Percentiles rank a stretch among this genome's conserved stretches.
phyloP scores from a whole-genome alignment of 2,888 invertebrate genomes.

The Caenorhabditis sp. region DNA sequence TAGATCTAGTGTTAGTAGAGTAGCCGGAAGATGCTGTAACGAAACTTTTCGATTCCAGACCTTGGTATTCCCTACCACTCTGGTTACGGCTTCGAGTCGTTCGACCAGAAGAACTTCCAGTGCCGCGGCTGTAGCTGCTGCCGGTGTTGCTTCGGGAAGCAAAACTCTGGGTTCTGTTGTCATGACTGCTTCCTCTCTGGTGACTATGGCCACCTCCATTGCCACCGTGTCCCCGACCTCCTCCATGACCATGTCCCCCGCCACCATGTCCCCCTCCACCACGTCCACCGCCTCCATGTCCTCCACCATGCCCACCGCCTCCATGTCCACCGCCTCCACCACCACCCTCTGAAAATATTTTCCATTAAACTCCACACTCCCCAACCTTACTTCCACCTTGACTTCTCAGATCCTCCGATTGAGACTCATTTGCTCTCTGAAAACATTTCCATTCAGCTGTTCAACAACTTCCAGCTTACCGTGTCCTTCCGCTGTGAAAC shows the following conservation, averaged over 20 bases:
- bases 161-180: too few species aligned
- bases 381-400: constrained; percentile 38
- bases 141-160: too few species aligned
- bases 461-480: neutral
- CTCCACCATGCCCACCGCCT: constrained; percentile 24
- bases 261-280: neutral
- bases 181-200: neutral
- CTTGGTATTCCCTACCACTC: too few species aligned
- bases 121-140: too few species aligned
- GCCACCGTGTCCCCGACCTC: neutral
- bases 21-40: too few species aligned
- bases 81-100: too few species aligned
- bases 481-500: constrained; percentile 16
- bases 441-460: neutral
- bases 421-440: neutral
- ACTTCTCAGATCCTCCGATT: constrained; percentile 21
- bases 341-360: constrained; percentile 37
- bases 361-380: neutral
- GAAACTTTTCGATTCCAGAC: too few species aligned
- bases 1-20: too few species aligned
- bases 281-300: constrained; percentile 30
- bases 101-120: too few species aligned
- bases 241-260: neutral
- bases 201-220: neutral
- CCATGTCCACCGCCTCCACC: constrained; percentile 24